Evolutionary conservation across 1,140 invertebrate species (phyloP), one percentile per base, ranked within the genome.

Genomic region (Wiebesia pumilae): DNA sequence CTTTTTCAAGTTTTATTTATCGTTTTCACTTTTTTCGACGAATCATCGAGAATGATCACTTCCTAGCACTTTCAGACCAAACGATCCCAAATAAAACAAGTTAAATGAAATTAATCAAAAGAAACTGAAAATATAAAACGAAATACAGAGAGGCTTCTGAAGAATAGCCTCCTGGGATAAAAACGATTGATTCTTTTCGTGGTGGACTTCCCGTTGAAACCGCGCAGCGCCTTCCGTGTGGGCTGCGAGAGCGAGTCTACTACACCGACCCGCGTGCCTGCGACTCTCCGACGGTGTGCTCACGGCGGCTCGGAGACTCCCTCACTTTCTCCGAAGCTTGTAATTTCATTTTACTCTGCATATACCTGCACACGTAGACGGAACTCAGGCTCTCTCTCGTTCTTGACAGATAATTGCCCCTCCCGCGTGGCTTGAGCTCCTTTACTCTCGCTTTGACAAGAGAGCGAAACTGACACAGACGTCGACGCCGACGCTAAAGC

Each of bases 311-410:
- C 71, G 80, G 33, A 85, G 87, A 75, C 33, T 90, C 92, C 92
- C 92, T 93, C 92, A 93, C 93, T 93, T 93, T 93, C 93, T 93
- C 93, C 86, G 75, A 90, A 88, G 88, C 90, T 90, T 90, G 91
- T 92, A 93, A 92, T 93, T 93, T 93, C 93, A 92, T 93, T 93
- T 93, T 89, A 90, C 90, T 87, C 88, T 85, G 88, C 81, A 84
- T 84, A 19, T 79, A 43, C 33, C 33, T 24, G n/a, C 30, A 43
- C 65, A 38, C 43, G 43, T 33, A 51, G 9, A 80, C 38, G 33
- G 27, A 75, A n/a, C 75, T 54, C 38, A 51, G 30, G 10, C 19
- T 54, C 51, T 62, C 58, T 62, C 58, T 27, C 58, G 3, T 43
- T 19, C 71, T 40, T 27, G 19, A 16, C 38, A 43, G 71, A 40